These are phyloP conservation scores for Ommatoiulus sabulosus DNA, from an alignment of 2,888 invertebrate species.

Conservation along the genomic window DNA sequence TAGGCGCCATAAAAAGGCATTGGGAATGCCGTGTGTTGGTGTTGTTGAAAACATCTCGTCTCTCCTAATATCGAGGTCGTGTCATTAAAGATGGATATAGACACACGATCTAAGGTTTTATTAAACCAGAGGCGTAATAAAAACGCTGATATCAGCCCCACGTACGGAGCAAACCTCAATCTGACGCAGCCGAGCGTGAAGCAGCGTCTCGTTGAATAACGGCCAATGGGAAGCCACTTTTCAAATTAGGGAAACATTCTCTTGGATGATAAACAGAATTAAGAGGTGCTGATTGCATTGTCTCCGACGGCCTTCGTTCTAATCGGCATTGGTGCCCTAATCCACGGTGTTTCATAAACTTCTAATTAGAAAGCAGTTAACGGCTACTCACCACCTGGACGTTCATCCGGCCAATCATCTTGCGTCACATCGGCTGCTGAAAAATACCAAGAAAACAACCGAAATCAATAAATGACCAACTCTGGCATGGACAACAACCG, in stretches of 20 bases:
- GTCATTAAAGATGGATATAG: conserved; percentile 42
- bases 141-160: not conserved
- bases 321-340: not conserved
- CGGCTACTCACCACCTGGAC: conserved; percentile 50
- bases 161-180: not conserved
- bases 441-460: not conserved
- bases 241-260: conserved; percentile 29
- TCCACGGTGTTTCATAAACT: not conserved
- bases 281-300: conserved; percentile 25
- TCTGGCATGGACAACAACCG: no score
- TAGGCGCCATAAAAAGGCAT: conserved; percentile 8
- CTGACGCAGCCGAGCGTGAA: not conserved
- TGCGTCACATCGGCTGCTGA: conserved; percentile 48
- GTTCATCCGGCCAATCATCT: conserved; percentile 55
- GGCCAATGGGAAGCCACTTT: conserved; percentile 17
- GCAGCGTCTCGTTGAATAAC: not conserved
- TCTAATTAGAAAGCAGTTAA: not conserved
- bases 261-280: conserved; percentile 21
- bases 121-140: conserved; percentile 18
- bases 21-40: not conserved
- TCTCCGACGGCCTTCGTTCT: not conserved
- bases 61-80: not conserved
- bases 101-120: conserved; percentile 11
- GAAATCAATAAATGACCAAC: conserved; percentile 19
- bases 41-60: conserved; percentile 36